Percentiles rank a stretch among this genome's conserved stretches.
phyloP scores from a whole-genome alignment of 2,113 vertebrate species.

The Peromyscus polionotus region DNA sequence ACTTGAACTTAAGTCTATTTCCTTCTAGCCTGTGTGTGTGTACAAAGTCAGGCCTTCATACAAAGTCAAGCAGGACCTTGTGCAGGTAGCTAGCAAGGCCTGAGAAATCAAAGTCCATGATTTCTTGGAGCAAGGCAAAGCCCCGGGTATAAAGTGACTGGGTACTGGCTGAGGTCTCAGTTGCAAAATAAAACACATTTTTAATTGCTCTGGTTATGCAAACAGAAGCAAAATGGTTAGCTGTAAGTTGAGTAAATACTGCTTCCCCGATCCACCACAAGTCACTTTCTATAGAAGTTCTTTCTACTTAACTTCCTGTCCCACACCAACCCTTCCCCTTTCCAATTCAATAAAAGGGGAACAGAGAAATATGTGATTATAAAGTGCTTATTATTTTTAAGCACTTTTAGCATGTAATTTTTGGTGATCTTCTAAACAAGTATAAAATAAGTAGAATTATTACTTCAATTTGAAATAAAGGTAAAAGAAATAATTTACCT shows the following conservation, averaged over 20 bases:
- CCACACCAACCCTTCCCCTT: not conserved
- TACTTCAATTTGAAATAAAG: conserved; percentile 35
- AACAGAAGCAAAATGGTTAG: not conserved
- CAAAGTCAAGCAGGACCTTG: not conserved
- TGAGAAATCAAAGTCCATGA: not conserved
- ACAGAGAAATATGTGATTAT: not conserved
- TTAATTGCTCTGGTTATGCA: not conserved
- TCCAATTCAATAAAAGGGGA: conserved; percentile 10
- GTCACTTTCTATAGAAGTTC: not conserved
- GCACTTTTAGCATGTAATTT: conserved; percentile 21
- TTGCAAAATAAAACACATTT: not conserved
- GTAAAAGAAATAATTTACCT: not conserved
- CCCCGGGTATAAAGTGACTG: not conserved
- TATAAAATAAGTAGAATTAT: conserved; percentile 28
- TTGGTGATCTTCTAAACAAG: conserved; percentile 30
- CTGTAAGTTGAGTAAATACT: not conserved
- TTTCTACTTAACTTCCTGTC: not conserved
- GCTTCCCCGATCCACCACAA: not conserved
- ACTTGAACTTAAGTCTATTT: not conserved
- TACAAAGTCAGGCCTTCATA: not conserved
- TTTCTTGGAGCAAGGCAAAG: conserved; percentile 15
- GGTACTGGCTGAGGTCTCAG: not conserved
- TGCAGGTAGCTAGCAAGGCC: not conserved
- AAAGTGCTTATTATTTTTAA: conserved; percentile 18
- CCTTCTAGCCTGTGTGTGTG: not conserved